These are phyloP conservation scores for Acrocephalus kingi DNA, from an alignment of 2,113 vertebrate species.

Conservation along the genomic window DNA sequence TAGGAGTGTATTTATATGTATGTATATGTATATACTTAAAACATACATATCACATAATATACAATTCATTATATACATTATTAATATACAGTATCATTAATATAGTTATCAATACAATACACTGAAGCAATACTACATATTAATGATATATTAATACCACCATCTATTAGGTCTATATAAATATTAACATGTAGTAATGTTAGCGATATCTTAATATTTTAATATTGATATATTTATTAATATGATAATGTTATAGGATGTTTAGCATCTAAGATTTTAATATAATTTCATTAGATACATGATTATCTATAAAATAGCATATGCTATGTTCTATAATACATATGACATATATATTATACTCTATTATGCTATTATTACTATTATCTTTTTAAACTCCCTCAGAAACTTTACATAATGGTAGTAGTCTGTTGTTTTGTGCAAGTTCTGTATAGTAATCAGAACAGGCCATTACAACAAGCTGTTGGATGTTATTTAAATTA, in stretches of 20 bases:
- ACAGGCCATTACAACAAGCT: constrained; percentile 10
- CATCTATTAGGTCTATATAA: too few species aligned
- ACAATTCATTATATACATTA: too few species aligned
- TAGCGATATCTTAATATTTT: neutral
- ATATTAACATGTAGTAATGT: too few species aligned
- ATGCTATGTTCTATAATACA: neutral
- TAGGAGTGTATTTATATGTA: too few species aligned
- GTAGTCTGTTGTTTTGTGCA: neutral
- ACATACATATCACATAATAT: too few species aligned
- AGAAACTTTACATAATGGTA: neutral
- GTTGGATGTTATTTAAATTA: neutral
- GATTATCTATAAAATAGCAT: neutral
- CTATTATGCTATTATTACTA: neutral
- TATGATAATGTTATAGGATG: too few species aligned
- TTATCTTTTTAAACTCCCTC: neutral
- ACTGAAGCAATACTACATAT: too few species aligned
- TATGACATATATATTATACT: fast-evolving
- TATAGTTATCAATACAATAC: too few species aligned
- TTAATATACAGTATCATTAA: too few species aligned
- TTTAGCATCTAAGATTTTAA: neutral
- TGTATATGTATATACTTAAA: too few species aligned
- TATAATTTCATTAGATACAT: neutral
- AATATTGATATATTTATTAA: neutral
- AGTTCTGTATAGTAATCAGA: neutral
- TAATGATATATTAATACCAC: too few species aligned